A percentile compares a stretch with the other conserved stretches of the same genome.
Conservation (phyloP, 2,888 invertebrate genomes). For the Sceliomorpha sp. region DNA sequence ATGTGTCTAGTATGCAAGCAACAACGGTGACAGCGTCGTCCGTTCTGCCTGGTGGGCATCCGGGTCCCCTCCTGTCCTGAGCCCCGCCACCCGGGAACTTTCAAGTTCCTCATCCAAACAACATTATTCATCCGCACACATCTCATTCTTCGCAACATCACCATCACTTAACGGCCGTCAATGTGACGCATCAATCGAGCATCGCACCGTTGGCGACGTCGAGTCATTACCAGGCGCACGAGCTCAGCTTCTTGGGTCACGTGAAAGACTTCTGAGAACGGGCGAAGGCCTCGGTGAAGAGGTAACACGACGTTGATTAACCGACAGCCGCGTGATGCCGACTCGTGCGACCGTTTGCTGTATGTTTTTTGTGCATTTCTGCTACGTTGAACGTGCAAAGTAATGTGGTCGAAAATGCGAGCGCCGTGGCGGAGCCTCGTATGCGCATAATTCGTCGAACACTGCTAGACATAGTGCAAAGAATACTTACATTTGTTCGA, state of each 20-base stretch:
- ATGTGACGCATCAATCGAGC: constrained; percentile 72
- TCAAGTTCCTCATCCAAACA: constrained; percentile 79
- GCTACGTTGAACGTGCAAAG: constrained; percentile 7
- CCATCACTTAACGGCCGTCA: constrained; percentile 73
- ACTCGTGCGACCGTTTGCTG: constrained; percentile 35
- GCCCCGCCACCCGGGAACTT: constrained; percentile 80
- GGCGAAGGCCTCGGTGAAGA: constrained; percentile 70
- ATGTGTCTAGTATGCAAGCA: constrained; percentile 75
- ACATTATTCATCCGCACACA: constrained; percentile 74
- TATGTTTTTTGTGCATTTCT: constrained; percentile 17
- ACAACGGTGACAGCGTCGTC: constrained; percentile 72
- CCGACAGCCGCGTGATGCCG: constrained; percentile 4
- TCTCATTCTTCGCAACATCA: constrained; percentile 70
- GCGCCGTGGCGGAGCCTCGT: no score
- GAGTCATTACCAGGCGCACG: constrained; percentile 76
- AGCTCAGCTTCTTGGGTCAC: constrained; percentile 76
- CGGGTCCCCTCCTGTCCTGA: constrained; percentile 80
- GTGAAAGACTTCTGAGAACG: constrained; percentile 79
- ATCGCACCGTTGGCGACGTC: constrained; percentile 70
- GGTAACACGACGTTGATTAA: constrained; percentile 67
- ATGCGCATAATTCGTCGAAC: no score
- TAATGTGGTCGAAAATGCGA: background rate
- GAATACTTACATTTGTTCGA: no score
- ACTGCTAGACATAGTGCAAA: no score
- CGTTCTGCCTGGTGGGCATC: constrained; percentile 76